Evolutionary conservation across 2,113 vertebrate species (phyloP), one percentile per base, ranked within the genome.

Genomic region (Gopherus evgoodei): DNA sequence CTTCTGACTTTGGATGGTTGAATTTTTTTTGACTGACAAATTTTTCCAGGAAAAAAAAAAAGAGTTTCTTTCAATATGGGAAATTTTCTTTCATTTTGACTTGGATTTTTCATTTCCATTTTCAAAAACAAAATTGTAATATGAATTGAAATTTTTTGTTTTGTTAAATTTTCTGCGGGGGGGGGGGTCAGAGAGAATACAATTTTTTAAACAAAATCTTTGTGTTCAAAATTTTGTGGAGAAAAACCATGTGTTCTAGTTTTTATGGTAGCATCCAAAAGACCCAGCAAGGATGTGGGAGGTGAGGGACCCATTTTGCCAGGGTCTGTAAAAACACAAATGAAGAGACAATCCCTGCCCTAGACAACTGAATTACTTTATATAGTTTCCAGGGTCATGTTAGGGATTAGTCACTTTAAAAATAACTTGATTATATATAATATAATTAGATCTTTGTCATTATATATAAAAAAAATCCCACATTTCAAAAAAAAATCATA

Each of bases 1-100:
- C 4, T 0, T 0, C 8, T 49, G 69, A 56, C 31, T 50, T 0
- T 75, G 31, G 12, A 25, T 86, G 38, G 27, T 11, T 4, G 0
- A 6, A 59, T 5, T 76, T 50, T 2, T 88, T 87, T 38, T 44
- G 35, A 24, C 3, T 49, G 3, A 49, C 1, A 81, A 7, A 13
- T 59, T 65, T 3, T 11, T 31, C 11, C 9, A 52, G 2, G 24
- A 57, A n/a, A n/a, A 78, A 59, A 83, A 90, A 3, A 0, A 81
- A 21, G 19, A n/a, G 62, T 69, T 69, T 29, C 31, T 47, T 22
- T 72, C 19, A 49, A 88, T 92, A 52, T 3, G 35, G 44, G 52
- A 12, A 38, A 38, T 1, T 22, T 83, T 0, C 0, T 11, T 69
- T 0, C 21, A 76, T 76, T 44, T 76, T 44, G 12, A 44, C 72